phyloP scores from a whole-genome alignment of 2,888 invertebrate genomes.

The Bellardia pandia region DNA sequence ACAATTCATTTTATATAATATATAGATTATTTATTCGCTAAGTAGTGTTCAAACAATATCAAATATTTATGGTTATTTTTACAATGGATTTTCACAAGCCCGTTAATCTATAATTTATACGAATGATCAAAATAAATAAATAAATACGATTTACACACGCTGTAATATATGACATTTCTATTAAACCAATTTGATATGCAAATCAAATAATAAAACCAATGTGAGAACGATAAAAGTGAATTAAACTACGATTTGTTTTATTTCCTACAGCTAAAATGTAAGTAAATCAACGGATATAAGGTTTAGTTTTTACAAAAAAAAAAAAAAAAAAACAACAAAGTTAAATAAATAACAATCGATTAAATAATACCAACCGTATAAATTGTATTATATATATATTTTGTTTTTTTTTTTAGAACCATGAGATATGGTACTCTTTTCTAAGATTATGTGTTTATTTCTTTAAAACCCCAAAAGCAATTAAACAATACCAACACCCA shows the following conservation, averaged over 20 bases:
- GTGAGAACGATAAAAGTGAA: conserved; percentile 4
- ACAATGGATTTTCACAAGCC: conserved; percentile 41
- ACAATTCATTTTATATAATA: conserved; percentile 26
- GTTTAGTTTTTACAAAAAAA: conserved; percentile 12
- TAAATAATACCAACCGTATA: conserved; percentile 39
- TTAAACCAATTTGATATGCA: conserved; percentile 66
- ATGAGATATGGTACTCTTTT: not conserved
- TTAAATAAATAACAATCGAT: conserved; percentile 30
- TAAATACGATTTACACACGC: conserved; percentile 58
- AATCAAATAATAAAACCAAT: conserved; percentile 47
- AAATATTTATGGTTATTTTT: conserved; percentile 28
- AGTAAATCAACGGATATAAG: conserved; percentile 66
- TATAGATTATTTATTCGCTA: not conserved
- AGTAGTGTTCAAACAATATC: not conserved
- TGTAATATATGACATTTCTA: conserved; percentile 49
- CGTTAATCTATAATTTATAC: conserved; percentile 50
- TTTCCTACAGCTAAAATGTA: not conserved
- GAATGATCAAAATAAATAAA: conserved; percentile 36
- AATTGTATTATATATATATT: conserved; percentile 27
- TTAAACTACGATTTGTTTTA: conserved; percentile 34
- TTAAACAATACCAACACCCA: conserved; percentile 64
- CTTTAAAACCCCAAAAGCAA: conserved; percentile 56
- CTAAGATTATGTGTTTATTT: not conserved
- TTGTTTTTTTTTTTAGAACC: not conserved
- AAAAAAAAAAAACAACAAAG: not conserved